These are phyloP conservation scores for Pycnonotus jocosus DNA, from an alignment of 2,113 vertebrate genomes.

Conservation along the genomic window DNA sequence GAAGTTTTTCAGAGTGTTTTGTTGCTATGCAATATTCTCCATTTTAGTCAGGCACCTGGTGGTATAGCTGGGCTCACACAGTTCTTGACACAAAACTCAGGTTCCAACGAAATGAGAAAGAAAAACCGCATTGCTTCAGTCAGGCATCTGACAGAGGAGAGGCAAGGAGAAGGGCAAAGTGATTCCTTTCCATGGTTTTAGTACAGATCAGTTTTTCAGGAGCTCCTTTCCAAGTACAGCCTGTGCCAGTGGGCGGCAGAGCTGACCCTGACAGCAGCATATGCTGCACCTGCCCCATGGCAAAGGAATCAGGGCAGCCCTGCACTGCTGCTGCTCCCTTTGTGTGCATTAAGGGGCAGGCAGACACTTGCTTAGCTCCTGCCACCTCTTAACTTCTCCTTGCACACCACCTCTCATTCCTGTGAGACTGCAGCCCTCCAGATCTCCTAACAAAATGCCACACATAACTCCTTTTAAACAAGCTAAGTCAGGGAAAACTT, in stretches of 20 bases:
- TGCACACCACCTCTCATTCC: no score
- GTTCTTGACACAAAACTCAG: background rate
- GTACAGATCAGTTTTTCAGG: background rate
- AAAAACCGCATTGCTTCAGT: accelerated
- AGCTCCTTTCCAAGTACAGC: background rate
- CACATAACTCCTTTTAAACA: background rate
- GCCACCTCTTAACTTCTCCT: background rate
- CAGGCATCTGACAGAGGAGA: background rate
- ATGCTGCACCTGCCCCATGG: background rate
- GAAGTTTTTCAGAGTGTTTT: background rate
- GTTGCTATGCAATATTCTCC: background rate
- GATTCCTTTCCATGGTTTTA: background rate
- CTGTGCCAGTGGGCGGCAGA: background rate
- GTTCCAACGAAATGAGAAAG: background rate
- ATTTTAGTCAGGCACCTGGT: background rate
- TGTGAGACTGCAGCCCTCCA: background rate
- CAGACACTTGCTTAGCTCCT: background rate
- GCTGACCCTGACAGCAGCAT: background rate
- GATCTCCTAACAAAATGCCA: background rate
- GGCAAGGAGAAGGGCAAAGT: background rate
- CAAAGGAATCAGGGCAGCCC: background rate
- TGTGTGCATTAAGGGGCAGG: accelerated
- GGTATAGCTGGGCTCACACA: background rate
- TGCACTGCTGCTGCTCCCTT: background rate
- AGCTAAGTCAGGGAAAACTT: background rate